phyloP scores from a whole-genome alignment of 92 coral and sea anemone genomes.

The Plumapathes pennacea region DNA sequence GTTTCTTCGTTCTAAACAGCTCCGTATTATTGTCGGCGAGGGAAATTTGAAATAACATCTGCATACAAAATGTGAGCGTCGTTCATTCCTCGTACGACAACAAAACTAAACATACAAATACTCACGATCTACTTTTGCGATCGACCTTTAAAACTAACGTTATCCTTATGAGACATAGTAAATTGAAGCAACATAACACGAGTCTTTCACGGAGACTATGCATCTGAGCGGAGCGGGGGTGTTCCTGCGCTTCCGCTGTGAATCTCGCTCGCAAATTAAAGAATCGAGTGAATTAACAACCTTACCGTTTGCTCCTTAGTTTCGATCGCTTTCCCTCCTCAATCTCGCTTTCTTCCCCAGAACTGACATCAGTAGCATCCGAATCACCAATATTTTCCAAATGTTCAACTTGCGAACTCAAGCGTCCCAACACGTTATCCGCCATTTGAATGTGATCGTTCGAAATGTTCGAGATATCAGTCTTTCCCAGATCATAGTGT shows the following conservation, averaged over 20 bases:
- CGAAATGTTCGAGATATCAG: not conserved
- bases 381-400: conserved; percentile 94
- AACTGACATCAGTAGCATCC: conserved; percentile 94
- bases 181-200: no score
- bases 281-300: not conserved
- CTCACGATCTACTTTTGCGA: no score
- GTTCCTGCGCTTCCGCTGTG: no score
- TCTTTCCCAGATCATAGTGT: conserved; percentile 4
- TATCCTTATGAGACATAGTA: no score
- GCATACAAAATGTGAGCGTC: no score
- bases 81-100: no score
- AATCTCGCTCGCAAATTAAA: not conserved
- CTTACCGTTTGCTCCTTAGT: conserved; percentile 55
- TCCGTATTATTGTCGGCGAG: conserved; percentile 59
- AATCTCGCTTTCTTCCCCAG: conserved; percentile 95
- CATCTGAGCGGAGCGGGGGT: no score
- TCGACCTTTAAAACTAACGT: no score
- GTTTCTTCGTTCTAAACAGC: no score
- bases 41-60: conserved; percentile 86
- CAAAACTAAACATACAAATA: no score
- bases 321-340: conserved; percentile 59
- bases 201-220: no score
- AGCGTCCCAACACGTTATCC: conserved; percentile 79
- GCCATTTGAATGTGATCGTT: no score
- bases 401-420: conserved; percentile 83